phyloP scores from a whole-genome alignment of 2,888 invertebrate species.

The Netelia fuscicornis region DNA sequence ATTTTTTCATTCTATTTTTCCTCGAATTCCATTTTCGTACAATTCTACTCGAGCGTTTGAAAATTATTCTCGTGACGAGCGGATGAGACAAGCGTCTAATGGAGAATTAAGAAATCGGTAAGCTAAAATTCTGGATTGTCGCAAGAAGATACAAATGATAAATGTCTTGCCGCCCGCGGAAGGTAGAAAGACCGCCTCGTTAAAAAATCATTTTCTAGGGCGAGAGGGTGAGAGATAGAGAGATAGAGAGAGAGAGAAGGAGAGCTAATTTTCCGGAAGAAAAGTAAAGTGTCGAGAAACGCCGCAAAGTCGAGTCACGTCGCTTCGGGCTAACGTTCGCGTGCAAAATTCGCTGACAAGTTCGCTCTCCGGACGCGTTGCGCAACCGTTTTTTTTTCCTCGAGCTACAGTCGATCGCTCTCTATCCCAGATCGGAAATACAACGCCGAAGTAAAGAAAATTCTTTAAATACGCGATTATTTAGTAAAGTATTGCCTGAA shows the following conservation, averaged over 20 bases:
- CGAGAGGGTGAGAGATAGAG: conserved; percentile 3
- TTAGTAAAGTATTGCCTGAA: not conserved
- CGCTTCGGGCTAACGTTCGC: conserved; percentile 33
- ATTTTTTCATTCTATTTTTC: conserved; percentile 22
- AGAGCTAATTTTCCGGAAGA: conserved; percentile 1
- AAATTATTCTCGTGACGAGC: conserved; percentile 50
- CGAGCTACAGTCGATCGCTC: not conserved
- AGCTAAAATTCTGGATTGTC: conserved; percentile 5
- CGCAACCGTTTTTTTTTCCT: conserved; percentile 13
- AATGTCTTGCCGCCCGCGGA: conserved; percentile 8
- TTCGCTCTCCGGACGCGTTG: conserved; percentile 43
- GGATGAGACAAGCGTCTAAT: conserved; percentile 11
- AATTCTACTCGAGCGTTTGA: conserved; percentile 34
- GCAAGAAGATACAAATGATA: not conserved
- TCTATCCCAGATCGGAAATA: too few species aligned
- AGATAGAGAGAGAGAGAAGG: not conserved
- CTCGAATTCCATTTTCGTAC: not conserved
- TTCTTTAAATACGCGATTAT: not conserved
- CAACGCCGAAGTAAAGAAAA: not conserved
- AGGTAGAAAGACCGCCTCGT: not conserved
- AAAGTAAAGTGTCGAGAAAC: conserved; percentile 8
- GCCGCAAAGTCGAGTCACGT: not conserved
- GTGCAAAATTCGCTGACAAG: conserved; percentile 60
- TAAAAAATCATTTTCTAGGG: not conserved
- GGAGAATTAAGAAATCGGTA: conserved; percentile 51